phyloP scores from a whole-genome alignment of 2,797 vertebrate species.

The Crossoptilon crossoptilon region DNA sequence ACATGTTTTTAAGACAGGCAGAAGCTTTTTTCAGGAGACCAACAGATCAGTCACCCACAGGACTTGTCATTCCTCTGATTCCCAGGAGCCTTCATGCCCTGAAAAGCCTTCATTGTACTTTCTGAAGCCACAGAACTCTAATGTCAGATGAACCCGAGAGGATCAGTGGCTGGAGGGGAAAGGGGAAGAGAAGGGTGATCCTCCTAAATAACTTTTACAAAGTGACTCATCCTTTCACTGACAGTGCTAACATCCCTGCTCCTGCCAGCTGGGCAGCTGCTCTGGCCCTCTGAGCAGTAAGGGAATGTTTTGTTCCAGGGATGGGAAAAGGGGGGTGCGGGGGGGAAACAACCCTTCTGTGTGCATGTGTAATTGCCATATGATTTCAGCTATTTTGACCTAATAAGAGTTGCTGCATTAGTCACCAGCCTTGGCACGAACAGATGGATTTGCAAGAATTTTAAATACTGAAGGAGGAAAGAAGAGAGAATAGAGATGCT shows the following conservation, averaged over 20 bases:
- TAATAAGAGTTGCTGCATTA: constrained; percentile 64
- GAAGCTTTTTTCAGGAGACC: constrained; percentile 13
- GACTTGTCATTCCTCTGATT: neutral
- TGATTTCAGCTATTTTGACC: constrained; percentile 79
- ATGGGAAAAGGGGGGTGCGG: neutral
- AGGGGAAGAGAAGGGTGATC: constrained; percentile 11
- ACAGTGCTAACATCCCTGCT: constrained; percentile 73
- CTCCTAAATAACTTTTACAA: constrained; percentile 62
- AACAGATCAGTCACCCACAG: neutral
- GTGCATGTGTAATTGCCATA: constrained; percentile 64
- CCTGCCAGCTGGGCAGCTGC: constrained; percentile 81
- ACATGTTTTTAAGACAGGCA: neutral
- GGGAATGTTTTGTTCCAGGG: constrained; percentile 80
- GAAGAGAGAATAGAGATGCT: neutral
- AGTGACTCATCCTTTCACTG: constrained; percentile 78
- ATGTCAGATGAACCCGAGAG: constrained; percentile 20
- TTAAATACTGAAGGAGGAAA: neutral
- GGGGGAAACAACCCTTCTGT: constrained; percentile 52
- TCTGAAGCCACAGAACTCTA: constrained; percentile 28
- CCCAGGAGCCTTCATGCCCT: constrained; percentile 18
- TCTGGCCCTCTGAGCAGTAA: constrained; percentile 64
- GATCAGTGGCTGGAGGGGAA: constrained; percentile 15
- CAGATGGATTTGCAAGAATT: constrained; percentile 45
- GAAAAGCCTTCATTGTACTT: constrained; percentile 62
- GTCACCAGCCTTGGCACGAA: constrained; percentile 62